phyloP scores from a whole-genome alignment of 2,113 vertebrate genomes.

The Terrapene triunguis region DNA sequence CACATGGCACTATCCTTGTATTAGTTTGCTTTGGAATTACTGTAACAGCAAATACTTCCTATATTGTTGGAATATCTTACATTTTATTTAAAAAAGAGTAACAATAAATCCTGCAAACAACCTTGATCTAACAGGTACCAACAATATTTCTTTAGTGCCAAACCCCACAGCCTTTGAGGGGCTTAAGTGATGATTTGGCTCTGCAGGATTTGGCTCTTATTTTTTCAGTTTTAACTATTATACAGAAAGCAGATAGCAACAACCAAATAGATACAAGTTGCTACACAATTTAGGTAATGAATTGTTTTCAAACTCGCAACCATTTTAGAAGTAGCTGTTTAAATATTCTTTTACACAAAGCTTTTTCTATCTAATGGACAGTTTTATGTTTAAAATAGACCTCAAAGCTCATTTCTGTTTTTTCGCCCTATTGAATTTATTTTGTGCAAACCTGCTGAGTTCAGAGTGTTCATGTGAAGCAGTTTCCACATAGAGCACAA shows the following conservation, averaged over 20 bases:
- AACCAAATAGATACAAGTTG: background rate
- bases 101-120: background rate
- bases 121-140: background rate
- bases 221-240: background rate
- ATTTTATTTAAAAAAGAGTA: background rate
- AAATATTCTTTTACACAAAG: background rate
- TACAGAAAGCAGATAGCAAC: accelerated
- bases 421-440: background rate
- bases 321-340: background rate
- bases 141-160: background rate
- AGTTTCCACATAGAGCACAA: background rate
- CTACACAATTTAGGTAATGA: background rate
- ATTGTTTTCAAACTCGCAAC: background rate
- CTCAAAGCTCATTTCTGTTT: background rate
- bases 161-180: background rate
- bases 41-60: background rate
- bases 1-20: background rate
- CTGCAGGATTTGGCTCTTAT: background rate
- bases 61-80: background rate
- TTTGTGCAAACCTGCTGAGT: background rate
- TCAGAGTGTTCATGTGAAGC: background rate
- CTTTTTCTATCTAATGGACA: background rate
- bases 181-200: background rate
- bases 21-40: background rate
- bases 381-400: background rate